Evolutionary conservation across 1,140 invertebrate genomes (phyloP).

Genomic region (Zaprionus vittiger): DNA sequence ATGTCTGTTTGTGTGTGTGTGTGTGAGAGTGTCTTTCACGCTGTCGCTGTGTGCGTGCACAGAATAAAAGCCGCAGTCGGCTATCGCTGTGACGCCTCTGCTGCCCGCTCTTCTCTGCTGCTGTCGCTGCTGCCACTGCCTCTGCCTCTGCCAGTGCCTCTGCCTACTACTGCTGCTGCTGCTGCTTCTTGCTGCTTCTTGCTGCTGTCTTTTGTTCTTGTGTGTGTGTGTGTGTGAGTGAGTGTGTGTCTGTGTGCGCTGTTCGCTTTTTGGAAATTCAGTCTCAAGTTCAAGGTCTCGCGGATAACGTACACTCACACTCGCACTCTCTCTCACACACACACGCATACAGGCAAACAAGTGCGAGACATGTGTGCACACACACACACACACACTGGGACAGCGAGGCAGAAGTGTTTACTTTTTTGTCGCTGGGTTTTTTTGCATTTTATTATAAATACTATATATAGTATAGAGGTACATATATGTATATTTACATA

Average conservation of each 20-base stretch:
- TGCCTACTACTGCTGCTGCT: slow-evolving; percentile 51
- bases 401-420: slow-evolving; percentile 51
- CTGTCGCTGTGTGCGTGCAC: slow-evolving; percentile 36
- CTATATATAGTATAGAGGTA: slow-evolving; percentile 23
- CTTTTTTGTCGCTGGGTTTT: slow-evolving; percentile 44
- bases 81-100: slow-evolving; percentile 19
- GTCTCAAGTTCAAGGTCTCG: slow-evolving; percentile 84
- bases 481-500: no score
- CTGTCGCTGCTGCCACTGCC: slow-evolving; percentile 43
- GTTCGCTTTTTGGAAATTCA: slow-evolving; percentile 84
- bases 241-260: slow-evolving; percentile 42
- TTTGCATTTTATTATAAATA: slow-evolving; percentile 16
- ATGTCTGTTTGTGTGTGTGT: slow-evolving; percentile 24
- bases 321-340: slow-evolving; percentile 43
- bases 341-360: slow-evolving; percentile 23
- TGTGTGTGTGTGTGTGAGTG: slow-evolving; percentile 37
- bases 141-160: slow-evolving; percentile 30
- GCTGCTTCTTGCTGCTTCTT: slow-evolving; percentile 52
- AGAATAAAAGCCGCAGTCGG: slow-evolving; percentile 57
- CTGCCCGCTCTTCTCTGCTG: slow-evolving; percentile 16
- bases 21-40: slow-evolving; percentile 28
- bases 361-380: slow-evolving; percentile 50
- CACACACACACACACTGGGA: slow-evolving; percentile 20
- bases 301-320: slow-evolving; percentile 70
- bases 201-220: slow-evolving; percentile 57